These are phyloP conservation scores for Diarsia mendica DNA, from an alignment of 2,888 invertebrate genomes.

Conservation along the genomic window DNA sequence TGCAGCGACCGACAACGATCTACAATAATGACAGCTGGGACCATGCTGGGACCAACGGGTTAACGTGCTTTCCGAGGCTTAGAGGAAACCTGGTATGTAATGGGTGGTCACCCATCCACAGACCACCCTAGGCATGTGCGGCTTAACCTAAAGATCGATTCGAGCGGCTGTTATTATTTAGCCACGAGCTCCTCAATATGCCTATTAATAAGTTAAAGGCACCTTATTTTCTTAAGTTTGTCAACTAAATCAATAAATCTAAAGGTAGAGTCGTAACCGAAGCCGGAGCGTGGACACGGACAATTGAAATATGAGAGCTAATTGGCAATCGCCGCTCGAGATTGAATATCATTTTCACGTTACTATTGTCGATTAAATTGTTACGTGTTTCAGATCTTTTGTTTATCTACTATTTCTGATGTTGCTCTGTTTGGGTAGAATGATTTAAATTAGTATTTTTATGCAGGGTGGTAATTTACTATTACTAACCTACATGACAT, in stretches of 20 bases:
- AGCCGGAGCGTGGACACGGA: slow-evolving; percentile 72
- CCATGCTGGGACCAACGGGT: background rate
- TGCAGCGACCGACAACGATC: background rate
- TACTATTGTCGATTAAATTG: slow-evolving; percentile 53
- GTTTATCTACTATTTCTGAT: background rate
- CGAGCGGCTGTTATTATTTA: background rate
- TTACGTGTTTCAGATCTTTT: slow-evolving; percentile 36
- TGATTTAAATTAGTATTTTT: too few relatives aligned
- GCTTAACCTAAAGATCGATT: background rate
- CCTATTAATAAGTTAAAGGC: background rate
- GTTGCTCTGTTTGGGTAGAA: background rate
- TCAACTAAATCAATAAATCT: slow-evolving; percentile 23
- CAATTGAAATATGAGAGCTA: slow-evolving; percentile 83
- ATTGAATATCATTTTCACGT: slow-evolving; percentile 79
- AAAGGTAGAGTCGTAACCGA: slow-evolving; percentile 52
- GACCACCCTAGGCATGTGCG: too few relatives aligned
- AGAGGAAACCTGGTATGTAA: background rate
- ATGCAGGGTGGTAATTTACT: background rate
- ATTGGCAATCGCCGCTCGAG: slow-evolving; percentile 86
- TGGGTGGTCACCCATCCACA: too few relatives aligned
- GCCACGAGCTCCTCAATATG: background rate
- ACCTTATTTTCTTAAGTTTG: background rate
- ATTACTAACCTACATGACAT: background rate
- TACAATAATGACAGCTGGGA: background rate
- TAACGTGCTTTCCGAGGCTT: background rate